phyloP scores from a whole-genome alignment of 1,140 invertebrate species.

The Hydropsyche tenuis region DNA sequence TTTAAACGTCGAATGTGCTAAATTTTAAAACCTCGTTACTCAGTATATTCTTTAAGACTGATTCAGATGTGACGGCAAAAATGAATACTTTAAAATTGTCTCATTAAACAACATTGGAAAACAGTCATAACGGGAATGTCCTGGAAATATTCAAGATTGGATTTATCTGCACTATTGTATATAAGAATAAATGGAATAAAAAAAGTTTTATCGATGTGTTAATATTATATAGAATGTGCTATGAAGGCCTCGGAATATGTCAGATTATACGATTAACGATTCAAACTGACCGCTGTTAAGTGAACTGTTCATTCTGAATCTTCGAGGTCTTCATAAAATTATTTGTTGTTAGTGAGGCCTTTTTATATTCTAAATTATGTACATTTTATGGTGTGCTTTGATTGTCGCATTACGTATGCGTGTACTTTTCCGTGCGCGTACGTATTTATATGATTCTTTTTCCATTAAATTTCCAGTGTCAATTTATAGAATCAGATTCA shows the following conservation, averaged over 20 bases:
- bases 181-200: slow-evolving; percentile 3
- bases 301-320: no score
- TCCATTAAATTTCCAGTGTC: no score
- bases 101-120: no score
- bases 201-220: slow-evolving; percentile 28
- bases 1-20: background rate
- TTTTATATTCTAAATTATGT: slow-evolving; percentile 37
- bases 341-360: slow-evolving; percentile 38
- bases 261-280: background rate
- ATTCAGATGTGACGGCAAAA: background rate
- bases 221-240: slow-evolving; percentile 26
- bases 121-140: no score
- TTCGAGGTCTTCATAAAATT: slow-evolving; percentile 18
- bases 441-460: background rate
- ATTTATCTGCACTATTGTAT: background rate
- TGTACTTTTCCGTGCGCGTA: background rate
- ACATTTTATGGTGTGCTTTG: slow-evolving; percentile 29
- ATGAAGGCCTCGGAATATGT: background rate
- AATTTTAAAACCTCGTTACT: background rate
- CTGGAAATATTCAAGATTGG: no score
- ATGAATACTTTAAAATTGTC: no score
- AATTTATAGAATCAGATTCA: no score
- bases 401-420: slow-evolving; percentile 4
- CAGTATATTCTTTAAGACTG: slow-evolving; percentile 18
- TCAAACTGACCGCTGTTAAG: background rate